Conservation (phyloP, 2,888 invertebrate genomes). For the Anarsia innoxiella region DNA sequence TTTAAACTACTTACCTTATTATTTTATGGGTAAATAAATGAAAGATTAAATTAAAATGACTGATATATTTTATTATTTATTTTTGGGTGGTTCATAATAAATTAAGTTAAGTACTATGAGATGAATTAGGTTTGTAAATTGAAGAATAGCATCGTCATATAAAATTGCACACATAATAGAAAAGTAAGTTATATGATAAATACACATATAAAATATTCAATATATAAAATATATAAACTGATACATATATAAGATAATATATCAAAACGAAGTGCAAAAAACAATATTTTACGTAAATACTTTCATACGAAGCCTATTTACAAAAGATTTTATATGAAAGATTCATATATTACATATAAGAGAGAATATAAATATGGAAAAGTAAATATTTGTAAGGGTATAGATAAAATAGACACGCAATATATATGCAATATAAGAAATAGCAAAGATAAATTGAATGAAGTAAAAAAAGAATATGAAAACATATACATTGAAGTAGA, state of each 20-base stretch:
- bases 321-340: conserved; percentile 46
- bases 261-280: conserved; percentile 50
- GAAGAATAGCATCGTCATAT: conserved; percentile 32
- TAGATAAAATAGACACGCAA: conserved; percentile 22
- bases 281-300: conserved; percentile 60
- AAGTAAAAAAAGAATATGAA: conserved; percentile 25
- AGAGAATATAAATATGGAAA: conserved; percentile 24
- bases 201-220: conserved; percentile 22
- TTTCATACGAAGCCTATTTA: conserved; percentile 61
- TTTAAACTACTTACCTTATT: no score
- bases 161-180: conserved; percentile 4
- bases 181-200: conserved; percentile 13
- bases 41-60: conserved; percentile 20
- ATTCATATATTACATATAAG: conserved; percentile 20
- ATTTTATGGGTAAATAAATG: no score
- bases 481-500: conserved; percentile 51
- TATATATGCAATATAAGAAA: conserved; percentile 26
- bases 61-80: conserved; percentile 38
- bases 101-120: conserved; percentile 27
- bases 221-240: conserved; percentile 5
- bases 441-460: no score
- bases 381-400: conserved; percentile 31
- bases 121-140: conserved; percentile 32
- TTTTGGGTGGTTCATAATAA: conserved; percentile 48
- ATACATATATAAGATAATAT: conserved; percentile 12